Evolutionary conservation across 2,888 invertebrate species (phyloP), one percentile per base, ranked within the genome.

Genomic region (Keiferia lycopersicella): DNA sequence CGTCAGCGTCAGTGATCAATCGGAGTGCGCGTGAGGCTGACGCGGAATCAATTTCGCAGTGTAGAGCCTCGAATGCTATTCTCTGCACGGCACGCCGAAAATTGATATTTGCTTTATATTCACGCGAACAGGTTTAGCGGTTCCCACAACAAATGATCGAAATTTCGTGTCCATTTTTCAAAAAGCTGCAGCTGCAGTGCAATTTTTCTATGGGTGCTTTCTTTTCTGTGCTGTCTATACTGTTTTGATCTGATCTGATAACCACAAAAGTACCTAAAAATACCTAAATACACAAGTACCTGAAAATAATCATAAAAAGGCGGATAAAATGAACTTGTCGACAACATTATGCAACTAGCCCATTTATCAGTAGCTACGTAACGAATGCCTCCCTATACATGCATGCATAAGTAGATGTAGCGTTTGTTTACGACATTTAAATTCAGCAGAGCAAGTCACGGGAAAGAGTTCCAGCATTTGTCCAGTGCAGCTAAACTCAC

Each of bases 391-490:
- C 56, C 26, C 30, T 56, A 12, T 34, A 34, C 14, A 34, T 56
- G 16, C 26, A 26, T 30, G 30, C 7, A n/a, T 26, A 30, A 53
- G 26, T 26, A 53, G 20, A 48, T 50, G 48, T 77, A 73, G 76
- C 79, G 77, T 84, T 83, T 82, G 79, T 82, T 82, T 81, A 76
- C 76, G 73, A 73, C 77, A 79, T 84, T 85, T 81, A 76, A 78
- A 85, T 86, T 84, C 86, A 81, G 78, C 68, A 73, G 78, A 78
- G 76, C 81, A 77, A 83, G 80, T 83, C 80, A 73, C 78, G 80
- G 77, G 81, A 79, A 84, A 83, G 84, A 89, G 83, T 88, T 88
- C 86, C 81, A 86, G 81, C 85, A 84, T 89, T 88, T 88, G 86
- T 88, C 84, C 85, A 78, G 80, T 77, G 82, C 82, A 82, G 81